A percentile compares a stretch with the other conserved stretches of the same genome.
Evolutionary conservation across 92 coral and sea anemone genomes (phyloP).

Genomic region (Porites lobata): DNA sequence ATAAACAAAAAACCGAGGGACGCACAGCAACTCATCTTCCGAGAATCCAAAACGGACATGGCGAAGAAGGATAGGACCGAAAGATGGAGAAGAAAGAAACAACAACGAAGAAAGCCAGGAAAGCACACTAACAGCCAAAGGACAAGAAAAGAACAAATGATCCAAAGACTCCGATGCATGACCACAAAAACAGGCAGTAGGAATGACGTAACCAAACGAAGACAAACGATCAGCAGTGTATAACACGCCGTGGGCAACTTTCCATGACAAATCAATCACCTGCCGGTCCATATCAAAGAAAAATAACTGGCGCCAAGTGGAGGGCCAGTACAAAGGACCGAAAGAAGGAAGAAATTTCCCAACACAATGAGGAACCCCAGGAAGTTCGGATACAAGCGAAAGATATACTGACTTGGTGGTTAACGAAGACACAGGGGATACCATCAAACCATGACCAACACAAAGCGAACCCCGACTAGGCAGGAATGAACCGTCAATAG

Average conservation of each 20-base stretch:
- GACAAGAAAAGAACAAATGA: slow-evolving; percentile 40
- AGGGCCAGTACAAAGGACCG: slow-evolving; percentile 19
- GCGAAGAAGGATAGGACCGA: background rate
- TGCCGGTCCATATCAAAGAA: slow-evolving; percentile 2
- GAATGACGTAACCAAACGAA: background rate
- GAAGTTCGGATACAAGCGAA: background rate
- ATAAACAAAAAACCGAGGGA: slow-evolving; percentile 25
- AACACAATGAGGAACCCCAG: slow-evolving; percentile 32
- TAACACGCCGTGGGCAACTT: slow-evolving; percentile 45
- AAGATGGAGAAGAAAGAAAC: background rate
- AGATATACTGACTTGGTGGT: background rate
- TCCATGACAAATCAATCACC: slow-evolving; percentile 29
- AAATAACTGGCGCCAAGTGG: slow-evolving; percentile 26
- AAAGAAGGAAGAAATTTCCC: slow-evolving; percentile 6
- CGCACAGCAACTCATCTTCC: background rate
- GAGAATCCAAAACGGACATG: slow-evolving; percentile 32
- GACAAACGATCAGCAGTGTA: slow-evolving; percentile 41
- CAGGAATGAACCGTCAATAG: background rate
- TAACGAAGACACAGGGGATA: background rate
- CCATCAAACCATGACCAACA: background rate
- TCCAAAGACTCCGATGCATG: background rate
- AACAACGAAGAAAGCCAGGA: slow-evolving; percentile 19
- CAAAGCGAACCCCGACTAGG: background rate
- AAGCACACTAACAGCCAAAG: slow-evolving; percentile 24
- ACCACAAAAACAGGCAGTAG: slow-evolving; percentile 24